These are phyloP conservation scores for Lampris incognitus DNA, from an alignment of 2,113 vertebrate genomes.

Conservation along the genomic window DNA sequence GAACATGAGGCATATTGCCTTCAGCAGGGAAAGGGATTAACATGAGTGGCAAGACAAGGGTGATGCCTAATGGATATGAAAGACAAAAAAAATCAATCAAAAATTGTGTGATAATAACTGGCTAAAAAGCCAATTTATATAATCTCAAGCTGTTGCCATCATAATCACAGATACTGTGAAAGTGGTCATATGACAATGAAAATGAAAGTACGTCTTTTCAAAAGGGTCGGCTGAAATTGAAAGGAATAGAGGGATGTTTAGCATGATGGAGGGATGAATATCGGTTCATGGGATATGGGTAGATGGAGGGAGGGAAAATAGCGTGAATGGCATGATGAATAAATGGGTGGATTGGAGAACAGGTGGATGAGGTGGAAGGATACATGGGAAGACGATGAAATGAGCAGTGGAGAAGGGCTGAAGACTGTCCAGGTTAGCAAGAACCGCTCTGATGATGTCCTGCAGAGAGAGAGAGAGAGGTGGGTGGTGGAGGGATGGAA, in stretches of 20 bases:
- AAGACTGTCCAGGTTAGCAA: conserved; percentile 77
- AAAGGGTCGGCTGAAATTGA: no score
- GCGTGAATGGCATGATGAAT: not conserved
- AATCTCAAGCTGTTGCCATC: no score
- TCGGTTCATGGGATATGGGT: not conserved
- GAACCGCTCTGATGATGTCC: conserved; percentile 76
- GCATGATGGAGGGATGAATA: not conserved
- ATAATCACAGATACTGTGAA: no score
- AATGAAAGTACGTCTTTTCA: no score
- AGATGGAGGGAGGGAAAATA: not conserved
- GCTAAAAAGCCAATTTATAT: no score
- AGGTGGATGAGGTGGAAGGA: conserved; percentile 39
- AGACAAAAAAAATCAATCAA: no score
- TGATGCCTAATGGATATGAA: no score
- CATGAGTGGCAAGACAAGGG: not conserved
- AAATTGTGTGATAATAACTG: no score
- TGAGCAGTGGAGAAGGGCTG: conserved; percentile 75
- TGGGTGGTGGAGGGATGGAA: not conserved
- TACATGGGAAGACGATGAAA: conserved; percentile 82
- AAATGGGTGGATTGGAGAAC: not conserved
- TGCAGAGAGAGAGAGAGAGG: conserved; percentile 49
- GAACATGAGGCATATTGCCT: no score
- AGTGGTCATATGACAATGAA: no score
- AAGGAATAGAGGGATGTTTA: no score
- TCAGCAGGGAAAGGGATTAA: not conserved